Percentiles rank a stretch among this genome's conserved stretches.
These are phyloP conservation scores for Cynocephalus volans DNA, from an alignment of 2,113 vertebrate species.

Conservation along the genomic window DNA sequence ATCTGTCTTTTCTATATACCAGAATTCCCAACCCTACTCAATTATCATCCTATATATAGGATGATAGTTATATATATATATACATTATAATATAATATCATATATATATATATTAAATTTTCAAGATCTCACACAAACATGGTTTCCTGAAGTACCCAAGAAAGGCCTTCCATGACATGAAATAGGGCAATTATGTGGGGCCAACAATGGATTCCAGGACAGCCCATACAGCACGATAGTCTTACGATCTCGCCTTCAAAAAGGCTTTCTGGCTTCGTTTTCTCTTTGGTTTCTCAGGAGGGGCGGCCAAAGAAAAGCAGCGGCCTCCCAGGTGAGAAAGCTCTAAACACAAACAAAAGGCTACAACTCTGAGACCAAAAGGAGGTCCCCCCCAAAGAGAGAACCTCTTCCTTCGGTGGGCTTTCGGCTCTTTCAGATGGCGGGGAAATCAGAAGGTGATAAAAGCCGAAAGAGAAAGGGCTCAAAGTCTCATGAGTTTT, in stretches of 20 bases:
- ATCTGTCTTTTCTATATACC: background rate
- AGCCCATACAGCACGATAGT: background rate
- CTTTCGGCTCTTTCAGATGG: background rate
- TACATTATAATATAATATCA: no score
- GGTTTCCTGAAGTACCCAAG: background rate
- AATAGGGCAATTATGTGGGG: background rate
- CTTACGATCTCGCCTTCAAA: background rate
- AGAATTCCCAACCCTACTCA: constrained; percentile 8
- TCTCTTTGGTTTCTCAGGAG: background rate
- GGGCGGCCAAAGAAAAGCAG: background rate
- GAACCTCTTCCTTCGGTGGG: background rate
- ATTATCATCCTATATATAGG: background rate
- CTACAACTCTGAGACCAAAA: background rate
- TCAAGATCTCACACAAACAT: constrained; percentile 51
- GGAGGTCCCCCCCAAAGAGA: background rate
- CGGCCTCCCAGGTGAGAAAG: background rate
- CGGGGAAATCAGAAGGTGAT: constrained; percentile 29
- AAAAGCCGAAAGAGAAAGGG: background rate
- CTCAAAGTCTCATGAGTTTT: background rate
- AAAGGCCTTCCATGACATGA: background rate
- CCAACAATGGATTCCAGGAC: constrained; percentile 6
- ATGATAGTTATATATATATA: no score
- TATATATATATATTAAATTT: background rate
- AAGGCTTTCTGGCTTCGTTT: background rate
- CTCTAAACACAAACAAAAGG: constrained; percentile 72